Conservation (phyloP, 2,113 vertebrate genomes). For the Callaeas wilsoni region DNA sequence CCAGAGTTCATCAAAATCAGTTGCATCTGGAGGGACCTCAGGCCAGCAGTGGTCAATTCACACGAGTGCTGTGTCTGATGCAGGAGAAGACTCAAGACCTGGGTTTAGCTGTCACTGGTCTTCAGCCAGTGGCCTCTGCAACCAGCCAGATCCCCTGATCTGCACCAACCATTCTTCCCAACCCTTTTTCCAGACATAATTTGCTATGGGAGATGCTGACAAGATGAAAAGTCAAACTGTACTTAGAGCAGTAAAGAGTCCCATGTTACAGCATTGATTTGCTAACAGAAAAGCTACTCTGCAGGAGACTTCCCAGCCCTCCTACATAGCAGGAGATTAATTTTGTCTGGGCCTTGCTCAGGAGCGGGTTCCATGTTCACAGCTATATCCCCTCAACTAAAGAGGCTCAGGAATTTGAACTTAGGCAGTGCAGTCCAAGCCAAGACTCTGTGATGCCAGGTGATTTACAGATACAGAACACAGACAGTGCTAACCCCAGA, state of each 20-base stretch:
- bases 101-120: not conserved
- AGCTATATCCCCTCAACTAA: not conserved
- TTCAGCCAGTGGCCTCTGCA: not conserved
- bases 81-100: not conserved
- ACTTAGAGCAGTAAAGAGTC: not conserved
- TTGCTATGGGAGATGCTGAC: not conserved
- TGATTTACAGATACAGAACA: not conserved
- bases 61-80: not conserved
- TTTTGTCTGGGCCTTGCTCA: not conserved
- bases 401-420: not conserved
- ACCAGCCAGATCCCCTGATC: not conserved
- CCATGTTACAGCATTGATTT: not conserved
- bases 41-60: not conserved
- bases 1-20: not conserved
- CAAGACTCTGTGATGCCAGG: not conserved
- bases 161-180: not conserved
- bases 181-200: not conserved
- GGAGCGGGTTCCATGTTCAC: not conserved
- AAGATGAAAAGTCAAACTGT: not conserved
- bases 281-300: not conserved
- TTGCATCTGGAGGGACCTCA: not conserved
- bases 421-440: not conserved
- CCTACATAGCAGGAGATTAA: not conserved
- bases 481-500: not conserved
- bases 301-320: not conserved